Conservation (phyloP, 1,140 invertebrate species). For the Drosophila ogumai region DNA sequence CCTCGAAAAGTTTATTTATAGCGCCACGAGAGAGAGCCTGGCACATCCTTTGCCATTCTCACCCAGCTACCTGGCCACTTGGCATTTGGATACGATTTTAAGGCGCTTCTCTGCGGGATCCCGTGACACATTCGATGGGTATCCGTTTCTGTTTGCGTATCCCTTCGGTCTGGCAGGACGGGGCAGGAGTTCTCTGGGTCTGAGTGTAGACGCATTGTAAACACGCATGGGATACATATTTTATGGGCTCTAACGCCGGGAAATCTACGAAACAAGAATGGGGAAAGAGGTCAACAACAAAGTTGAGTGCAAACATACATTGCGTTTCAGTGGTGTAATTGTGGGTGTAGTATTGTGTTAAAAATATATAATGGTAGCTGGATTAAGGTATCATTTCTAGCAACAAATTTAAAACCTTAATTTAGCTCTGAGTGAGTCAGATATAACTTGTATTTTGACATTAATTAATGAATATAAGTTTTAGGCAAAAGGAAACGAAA, state of each 20-base stretch:
- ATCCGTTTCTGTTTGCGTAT: constrained; percentile 45
- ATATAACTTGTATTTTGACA: no score
- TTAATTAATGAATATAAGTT: no score
- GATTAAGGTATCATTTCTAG: not conserved
- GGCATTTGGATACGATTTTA: constrained; percentile 64
- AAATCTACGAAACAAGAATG: constrained; percentile 49
- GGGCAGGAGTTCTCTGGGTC: not conserved
- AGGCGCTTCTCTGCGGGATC: constrained; percentile 24
- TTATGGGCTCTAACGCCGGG: constrained; percentile 50
- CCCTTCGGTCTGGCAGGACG: constrained; percentile 5
- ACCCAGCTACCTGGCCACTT: constrained; percentile 21
- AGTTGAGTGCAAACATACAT: constrained; percentile 17
- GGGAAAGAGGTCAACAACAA: constrained; percentile 25
- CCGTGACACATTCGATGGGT: constrained; percentile 39
- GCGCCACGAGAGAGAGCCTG: constrained; percentile 15
- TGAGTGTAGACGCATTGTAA: constrained; percentile 40
- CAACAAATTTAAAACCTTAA: no score
- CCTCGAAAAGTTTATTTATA: constrained; percentile 46
- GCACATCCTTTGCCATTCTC: constrained; percentile 7
- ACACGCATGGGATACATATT: constrained; percentile 74
- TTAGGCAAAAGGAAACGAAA: not conserved
- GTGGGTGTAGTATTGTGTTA: not conserved
- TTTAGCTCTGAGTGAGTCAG: no score
- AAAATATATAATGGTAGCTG: not conserved
- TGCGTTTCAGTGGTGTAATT: constrained; percentile 15